Base-by-base conservation (phyloP, 2,113 vertebrate species). In the Cyprinus carpio region DNA sequence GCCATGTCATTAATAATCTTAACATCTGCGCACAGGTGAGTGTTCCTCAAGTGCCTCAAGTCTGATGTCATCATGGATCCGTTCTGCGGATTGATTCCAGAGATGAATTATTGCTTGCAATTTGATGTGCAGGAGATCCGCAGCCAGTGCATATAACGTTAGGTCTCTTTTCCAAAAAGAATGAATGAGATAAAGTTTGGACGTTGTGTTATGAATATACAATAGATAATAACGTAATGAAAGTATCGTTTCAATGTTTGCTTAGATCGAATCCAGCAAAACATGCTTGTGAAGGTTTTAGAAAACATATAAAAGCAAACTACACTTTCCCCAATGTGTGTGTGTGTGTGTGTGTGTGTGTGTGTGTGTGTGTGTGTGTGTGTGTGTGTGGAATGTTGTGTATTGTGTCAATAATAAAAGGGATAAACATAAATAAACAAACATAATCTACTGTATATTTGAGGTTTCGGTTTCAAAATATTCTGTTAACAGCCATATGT, bases 1-100 rank as follows among this genome's bases (percentile, higher is more conserved):
- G 25, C 2, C 34, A 95, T 94, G 93, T 89, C 89, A 6, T 46
- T 92, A 16, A 89, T 58, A 1, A 31, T 82, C 64, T 31, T 93
- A 3, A 87, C 85, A 0, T 87, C 87, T 16, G 81, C 83, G 0
- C 77, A 83, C 85, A 92, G 92, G 93, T 94, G 85, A 29, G 89
- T 85, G 15, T 2, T 74, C 23, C 5, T 46, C 11, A 46, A 74
- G 37, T 46, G 23, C 13, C 37, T n/a, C 37, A 3, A 2, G 23
- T 7, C 4, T 46, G 23, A 25, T 74, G 11, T n/a, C 6, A 25
- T 46, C 23, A 25, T 43, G 2, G 23, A 37, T 6, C 25, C 6
- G 20, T 46, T 3, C 2, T 40, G 10, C 37, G 2, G n/a, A 43
- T n/a, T n/a, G 18, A 25, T 11, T 72, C 34, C 37, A 13, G 34